Base-by-base conservation (phyloP, 2,888 invertebrate species). In the Oxycera nigricornis region DNA sequence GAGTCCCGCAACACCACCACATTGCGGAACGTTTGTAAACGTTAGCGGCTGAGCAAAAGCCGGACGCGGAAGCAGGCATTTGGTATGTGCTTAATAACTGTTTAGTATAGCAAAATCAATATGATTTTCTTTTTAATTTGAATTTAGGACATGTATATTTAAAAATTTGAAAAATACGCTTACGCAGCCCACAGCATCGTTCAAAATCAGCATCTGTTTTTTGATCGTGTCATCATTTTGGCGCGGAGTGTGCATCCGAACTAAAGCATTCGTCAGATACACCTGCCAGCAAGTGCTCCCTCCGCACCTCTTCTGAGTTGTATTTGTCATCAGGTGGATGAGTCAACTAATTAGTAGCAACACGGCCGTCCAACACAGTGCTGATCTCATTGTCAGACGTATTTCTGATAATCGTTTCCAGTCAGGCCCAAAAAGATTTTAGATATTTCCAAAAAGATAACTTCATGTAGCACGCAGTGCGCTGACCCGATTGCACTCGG, bases 401-500 rank as follows among this genome's bases (percentile, higher is more conserved):
- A 46, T 46, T 46, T 46, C 17, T 17, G 46, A 17, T n/a, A 46
- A 46, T 46, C 46, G 46, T 46, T n/a, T 14, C 46, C 11, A 3
- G 46, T 46, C 46, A 46, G 11, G 14, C 41, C 22, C 41, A 41
- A 65, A 41, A 39, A 65, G 41, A 39, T 24, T 65, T 65, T 39
- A 14, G 41, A 22, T 20, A 20, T 26, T 26, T 17, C 7, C 35
- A 62, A 39, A 65, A 65, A 65, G 65, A 65, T 41, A 65, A 65
- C 24, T 41, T 65, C 41, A 22, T 20, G 22, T 24, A 65, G 24
- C 22, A 6, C 9, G 1, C 22, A 65, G 65, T 65, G 24, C 24
- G 41, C 65, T 65, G 65, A 65, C 65, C 65, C 65, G 41, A 24
- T 55, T 2, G 24, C 55, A 24, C 55, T 55, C 24, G 22, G 20